Conservation (phyloP, 2,113 vertebrate genomes). For the Hippocampus zosterae region DNA sequence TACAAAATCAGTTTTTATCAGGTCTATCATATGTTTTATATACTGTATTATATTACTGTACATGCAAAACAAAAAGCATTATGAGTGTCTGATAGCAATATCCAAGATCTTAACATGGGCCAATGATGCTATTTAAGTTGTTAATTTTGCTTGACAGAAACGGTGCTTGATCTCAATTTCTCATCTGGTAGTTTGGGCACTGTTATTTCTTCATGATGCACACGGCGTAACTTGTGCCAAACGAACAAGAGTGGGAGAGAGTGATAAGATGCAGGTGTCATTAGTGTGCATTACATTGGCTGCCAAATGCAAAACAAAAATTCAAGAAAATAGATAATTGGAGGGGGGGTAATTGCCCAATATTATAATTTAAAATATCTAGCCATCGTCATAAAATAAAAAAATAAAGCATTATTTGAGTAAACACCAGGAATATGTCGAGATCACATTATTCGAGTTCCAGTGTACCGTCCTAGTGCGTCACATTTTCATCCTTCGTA, state of each 20-base stretch:
- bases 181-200: background rate
- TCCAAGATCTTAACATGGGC: background rate
- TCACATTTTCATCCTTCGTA: conserved; percentile 36
- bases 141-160: background rate
- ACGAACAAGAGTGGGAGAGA: background rate
- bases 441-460: background rate
- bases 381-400: background rate
- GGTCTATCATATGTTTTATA: background rate
- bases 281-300: background rate
- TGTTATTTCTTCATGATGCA: background rate
- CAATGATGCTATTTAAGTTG: background rate
- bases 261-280: background rate
- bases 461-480: background rate
- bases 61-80: background rate
- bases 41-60: no score
- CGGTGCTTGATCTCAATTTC: background rate
- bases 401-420: background rate
- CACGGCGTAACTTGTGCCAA: background rate
- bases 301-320: background rate
- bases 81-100: background rate
- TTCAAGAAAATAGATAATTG: background rate
- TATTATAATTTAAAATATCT: background rate
- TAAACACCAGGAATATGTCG: background rate
- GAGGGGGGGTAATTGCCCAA: no score
- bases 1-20: background rate